These are phyloP conservation scores for Spilarctia lutea DNA, from an alignment of 2,888 invertebrate species.

Conservation along the genomic window DNA sequence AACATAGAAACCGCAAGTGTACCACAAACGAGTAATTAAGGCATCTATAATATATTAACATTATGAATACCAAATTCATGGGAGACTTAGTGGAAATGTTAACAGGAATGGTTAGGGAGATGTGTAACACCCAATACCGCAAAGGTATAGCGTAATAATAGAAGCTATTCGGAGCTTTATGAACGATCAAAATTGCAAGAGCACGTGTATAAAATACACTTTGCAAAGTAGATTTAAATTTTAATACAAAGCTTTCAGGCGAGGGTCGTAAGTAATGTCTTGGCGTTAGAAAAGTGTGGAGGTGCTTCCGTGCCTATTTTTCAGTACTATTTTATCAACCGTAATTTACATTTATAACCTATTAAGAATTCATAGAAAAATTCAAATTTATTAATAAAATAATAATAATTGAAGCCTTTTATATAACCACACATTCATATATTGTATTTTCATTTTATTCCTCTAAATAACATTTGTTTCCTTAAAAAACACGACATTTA, in stretches of 20 bases:
- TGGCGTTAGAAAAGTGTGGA: slow-evolving; percentile 80
- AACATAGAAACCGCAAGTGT: slow-evolving; percentile 70
- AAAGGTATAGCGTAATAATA: slow-evolving; percentile 83
- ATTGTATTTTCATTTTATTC: neutral
- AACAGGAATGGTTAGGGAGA: slow-evolving; percentile 73
- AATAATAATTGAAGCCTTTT: slow-evolving; percentile 2
- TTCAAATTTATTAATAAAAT: slow-evolving; percentile 14
- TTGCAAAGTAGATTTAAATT: slow-evolving; percentile 87
- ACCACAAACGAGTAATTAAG: slow-evolving; percentile 84
- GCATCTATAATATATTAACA: slow-evolving; percentile 83
- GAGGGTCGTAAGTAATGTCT: slow-evolving; percentile 84
- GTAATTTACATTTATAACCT: slow-evolving; percentile 35
- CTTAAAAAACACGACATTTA: slow-evolving; percentile 1
- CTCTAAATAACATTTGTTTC: slow-evolving; percentile 1
- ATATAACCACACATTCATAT: neutral
- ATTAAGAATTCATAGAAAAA: slow-evolving; percentile 37
- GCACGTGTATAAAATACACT: slow-evolving; percentile 87
- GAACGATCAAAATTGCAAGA: slow-evolving; percentile 86
- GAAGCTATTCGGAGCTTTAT: slow-evolving; percentile 83
- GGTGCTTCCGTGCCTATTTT: slow-evolving; percentile 54
- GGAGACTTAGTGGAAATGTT: slow-evolving; percentile 77
- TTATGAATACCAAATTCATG: slow-evolving; percentile 81
- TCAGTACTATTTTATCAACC: slow-evolving; percentile 39
- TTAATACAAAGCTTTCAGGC: slow-evolving; percentile 85
- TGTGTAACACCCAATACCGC: slow-evolving; percentile 83